These are phyloP conservation scores for Melipona bicolor DNA, from an alignment of 2,888 invertebrate species.

Conservation along the genomic window DNA sequence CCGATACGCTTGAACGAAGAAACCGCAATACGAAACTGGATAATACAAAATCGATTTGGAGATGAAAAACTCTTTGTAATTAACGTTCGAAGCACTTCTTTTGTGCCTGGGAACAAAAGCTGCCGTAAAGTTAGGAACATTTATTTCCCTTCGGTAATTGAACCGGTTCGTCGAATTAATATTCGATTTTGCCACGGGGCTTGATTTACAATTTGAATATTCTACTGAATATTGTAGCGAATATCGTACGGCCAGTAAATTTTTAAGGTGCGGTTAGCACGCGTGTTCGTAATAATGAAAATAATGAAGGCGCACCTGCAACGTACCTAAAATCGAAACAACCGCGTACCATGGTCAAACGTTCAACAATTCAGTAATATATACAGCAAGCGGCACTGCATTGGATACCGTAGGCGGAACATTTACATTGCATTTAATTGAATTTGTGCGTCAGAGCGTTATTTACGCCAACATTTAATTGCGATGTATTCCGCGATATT, in stretches of 20 bases:
- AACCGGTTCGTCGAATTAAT: slow-evolving; percentile 69
- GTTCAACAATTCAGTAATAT: slow-evolving; percentile 69
- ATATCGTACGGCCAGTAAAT: slow-evolving; percentile 68
- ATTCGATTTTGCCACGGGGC: slow-evolving; percentile 70
- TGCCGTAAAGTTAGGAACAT: slow-evolving; percentile 54
- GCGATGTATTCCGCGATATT: slow-evolving; percentile 59
- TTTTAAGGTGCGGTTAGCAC: slow-evolving; percentile 66
- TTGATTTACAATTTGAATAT: slow-evolving; percentile 76
- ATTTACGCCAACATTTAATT: slow-evolving; percentile 67
- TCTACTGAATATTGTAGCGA: slow-evolving; percentile 65
- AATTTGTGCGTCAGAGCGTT: slow-evolving; percentile 65
- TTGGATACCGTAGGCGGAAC: slow-evolving; percentile 53
- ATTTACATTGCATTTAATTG: slow-evolving; percentile 73
- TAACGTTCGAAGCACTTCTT: slow-evolving; percentile 69
- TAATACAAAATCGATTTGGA: slow-evolving; percentile 70
- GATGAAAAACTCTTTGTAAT: slow-evolving; percentile 78
- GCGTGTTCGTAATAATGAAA: slow-evolving; percentile 68
- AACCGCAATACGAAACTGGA: slow-evolving; percentile 63
- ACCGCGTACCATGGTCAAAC: slow-evolving; percentile 55
- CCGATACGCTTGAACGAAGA: slow-evolving; percentile 68
- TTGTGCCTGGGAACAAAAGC: slow-evolving; percentile 40
- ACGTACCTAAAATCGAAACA: slow-evolving; percentile 63
- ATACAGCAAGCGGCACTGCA: slow-evolving; percentile 49
- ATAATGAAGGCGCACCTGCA: slow-evolving; percentile 69
- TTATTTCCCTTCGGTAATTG: slow-evolving; percentile 72